Conservation (phyloP, 1,140 invertebrate species). For the Brachionus rotundiformis region DNA sequence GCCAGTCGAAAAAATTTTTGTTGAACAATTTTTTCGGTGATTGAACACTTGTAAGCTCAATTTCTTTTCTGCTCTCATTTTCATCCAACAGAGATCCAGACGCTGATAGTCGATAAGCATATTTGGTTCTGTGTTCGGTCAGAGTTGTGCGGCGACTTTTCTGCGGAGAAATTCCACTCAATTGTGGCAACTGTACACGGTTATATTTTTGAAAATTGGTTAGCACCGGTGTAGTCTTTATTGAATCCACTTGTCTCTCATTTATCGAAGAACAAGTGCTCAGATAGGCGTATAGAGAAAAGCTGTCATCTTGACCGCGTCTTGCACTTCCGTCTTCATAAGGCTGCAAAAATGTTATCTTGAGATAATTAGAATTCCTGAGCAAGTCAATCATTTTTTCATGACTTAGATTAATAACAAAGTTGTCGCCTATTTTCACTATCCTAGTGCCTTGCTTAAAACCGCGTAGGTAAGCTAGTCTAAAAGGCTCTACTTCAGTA, state of each 20-base stretch:
- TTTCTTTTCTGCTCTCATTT: slow-evolving; percentile 25
- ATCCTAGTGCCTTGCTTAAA: slow-evolving; percentile 82
- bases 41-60: slow-evolving; percentile 51
- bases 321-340: slow-evolving; percentile 71
- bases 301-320: slow-evolving; percentile 54
- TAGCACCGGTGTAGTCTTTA: background rate
- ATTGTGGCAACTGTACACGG: background rate
- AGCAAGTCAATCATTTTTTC: slow-evolving; percentile 90
- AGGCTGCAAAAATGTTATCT: slow-evolving; percentile 79
- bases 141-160: slow-evolving; percentile 17
- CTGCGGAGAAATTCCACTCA: background rate
- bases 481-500: slow-evolving; percentile 84
- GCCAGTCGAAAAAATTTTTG: slow-evolving; percentile 72
- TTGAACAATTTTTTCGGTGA: slow-evolving; percentile 53
- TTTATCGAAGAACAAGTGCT: slow-evolving; percentile 57
- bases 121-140: background rate
- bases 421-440: slow-evolving; percentile 84
- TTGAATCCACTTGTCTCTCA: slow-evolving; percentile 56
- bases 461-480: slow-evolving; percentile 84
- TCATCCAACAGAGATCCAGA: slow-evolving; percentile 55
- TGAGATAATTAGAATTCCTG: slow-evolving; percentile 82
- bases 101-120: slow-evolving; percentile 55
- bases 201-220: slow-evolving; percentile 48
- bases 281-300: slow-evolving; percentile 50
- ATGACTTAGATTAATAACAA: slow-evolving; percentile 82